Evolutionary conservation across 2,113 vertebrate genomes (phyloP), one percentile per base, ranked within the genome.

Genomic region (Proterorhinus semilunaris): DNA sequence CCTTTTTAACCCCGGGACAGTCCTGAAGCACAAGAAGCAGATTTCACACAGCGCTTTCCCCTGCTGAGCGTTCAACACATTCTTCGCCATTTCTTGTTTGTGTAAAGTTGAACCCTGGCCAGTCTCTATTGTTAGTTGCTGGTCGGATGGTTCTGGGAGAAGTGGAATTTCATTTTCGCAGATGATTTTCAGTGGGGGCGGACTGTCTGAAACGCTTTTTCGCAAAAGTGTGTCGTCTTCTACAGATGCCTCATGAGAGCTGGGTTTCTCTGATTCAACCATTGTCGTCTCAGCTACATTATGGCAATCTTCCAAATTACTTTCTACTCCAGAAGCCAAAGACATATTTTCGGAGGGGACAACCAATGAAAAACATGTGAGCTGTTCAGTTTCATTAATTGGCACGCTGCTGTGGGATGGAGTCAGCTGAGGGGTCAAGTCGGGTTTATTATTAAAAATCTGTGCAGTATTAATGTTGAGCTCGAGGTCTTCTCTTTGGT

Each of bases 1-100:
- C 83, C 96, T 93, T 78, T 94, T 96, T 82, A 99, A 90, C 61
- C 97, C 98, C 0, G 95, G 95, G 76, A 94, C 81, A 43, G 96
- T 97, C 44, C 94, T 90, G 80, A 98, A 99, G 79, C 92, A 92
- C 80, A 95, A 91, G 2, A 91, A 88, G 67, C 98, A 99, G 78
- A 97, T 91, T 79, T 98, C 94, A 0, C 98, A 98, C 55, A 93
- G 91, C 68, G 80, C 88, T 86, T 79, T 93, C 21, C 21, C 87
- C 86, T 83, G 90, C 85, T 89, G 87, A 73, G 75, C 3, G 11
- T 68, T 90, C 66, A 78, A 84, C 15, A 77, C 72, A 71, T 89
- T 91, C 59, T 88, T 91, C 17, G 61, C 82, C 36, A 66, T 64
- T 8, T 36, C 55, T 66, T 87, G 76, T n/a, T 61, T 61, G 7